These are phyloP conservation scores for Rhingia rostrata DNA, from an alignment of 2,888 invertebrate genomes.

Conservation along the genomic window DNA sequence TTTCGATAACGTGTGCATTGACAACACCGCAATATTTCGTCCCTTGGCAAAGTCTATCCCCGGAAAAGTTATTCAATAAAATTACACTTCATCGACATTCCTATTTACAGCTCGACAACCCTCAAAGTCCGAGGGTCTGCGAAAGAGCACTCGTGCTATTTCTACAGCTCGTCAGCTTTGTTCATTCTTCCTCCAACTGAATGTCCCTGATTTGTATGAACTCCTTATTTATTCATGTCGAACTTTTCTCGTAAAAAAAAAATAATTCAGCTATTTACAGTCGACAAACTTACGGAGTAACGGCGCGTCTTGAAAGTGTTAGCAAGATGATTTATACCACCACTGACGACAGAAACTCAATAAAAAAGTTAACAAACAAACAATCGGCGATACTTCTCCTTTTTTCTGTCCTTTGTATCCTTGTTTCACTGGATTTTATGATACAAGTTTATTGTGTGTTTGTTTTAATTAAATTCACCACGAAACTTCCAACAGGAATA, in stretches of 20 bases:
- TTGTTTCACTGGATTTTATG: constrained; percentile 22
- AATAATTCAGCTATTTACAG: constrained; percentile 33
- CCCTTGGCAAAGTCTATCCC: too few relatives aligned
- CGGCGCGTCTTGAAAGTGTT: constrained; percentile 49
- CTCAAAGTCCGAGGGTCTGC: too few relatives aligned
- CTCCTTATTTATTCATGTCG: constrained; percentile 3
- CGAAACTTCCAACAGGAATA: constrained; percentile 28
- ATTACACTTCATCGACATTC: too few relatives aligned
- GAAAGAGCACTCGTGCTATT: too few relatives aligned
- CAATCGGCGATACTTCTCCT: constrained; percentile 17
- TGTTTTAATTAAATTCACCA: constrained; percentile 29
- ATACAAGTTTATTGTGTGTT: constrained; percentile 39
- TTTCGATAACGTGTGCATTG: too few relatives aligned
- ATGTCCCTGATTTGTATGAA: background rate
- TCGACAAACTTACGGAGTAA: constrained; percentile 7
- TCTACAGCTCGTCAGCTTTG: too few relatives aligned
- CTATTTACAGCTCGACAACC: too few relatives aligned
- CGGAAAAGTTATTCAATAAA: too few relatives aligned
- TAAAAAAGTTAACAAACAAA: constrained; percentile 49
- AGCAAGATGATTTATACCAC: constrained; percentile 51
- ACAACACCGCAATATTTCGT: too few relatives aligned
- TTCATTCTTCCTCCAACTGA: background rate
- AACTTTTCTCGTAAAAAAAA: constrained; percentile 20
- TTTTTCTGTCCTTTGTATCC: too few relatives aligned
- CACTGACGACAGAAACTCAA: constrained; percentile 55